Evolutionary conservation across 2,888 invertebrate genomes (phyloP), one percentile per base, ranked within the genome.

Genomic region (Neria commutata): DNA sequence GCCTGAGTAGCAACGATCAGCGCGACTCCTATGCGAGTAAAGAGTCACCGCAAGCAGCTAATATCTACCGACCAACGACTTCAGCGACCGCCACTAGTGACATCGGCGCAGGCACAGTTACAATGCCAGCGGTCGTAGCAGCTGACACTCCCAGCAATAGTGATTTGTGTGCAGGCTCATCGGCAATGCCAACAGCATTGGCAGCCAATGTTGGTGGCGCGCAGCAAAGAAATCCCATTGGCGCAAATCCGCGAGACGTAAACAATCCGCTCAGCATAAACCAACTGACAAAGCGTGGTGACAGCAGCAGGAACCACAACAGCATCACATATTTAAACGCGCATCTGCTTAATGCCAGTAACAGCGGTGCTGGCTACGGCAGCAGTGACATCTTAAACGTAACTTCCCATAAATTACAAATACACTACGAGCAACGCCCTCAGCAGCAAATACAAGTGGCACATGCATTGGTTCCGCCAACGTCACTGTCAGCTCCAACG

Each of bases 251-350:
- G 42, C 89, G 93, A 71, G 94, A 95, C 84, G 90, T 92, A 67
- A 95, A 95, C 84, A 94, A 95, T 85, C 95, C 95, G 58, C 85
- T 95, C 45, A 94, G 92, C 81, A 93, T 95, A 60, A 94, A 94
- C 75, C 94, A 94, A 83, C 84, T 95, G 69, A 94, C 93, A 62
- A 91, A 91, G 70, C 90, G 75, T 16, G 71, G 67, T 26, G 71
- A 68, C 40, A 55, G 48, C 55, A 65, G 46, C 63, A 67, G 34
- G 62, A 68, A 25, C 62, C 63, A 16, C 42, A 62, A 60, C 25
- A 46, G 14, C 45, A 54, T 17, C 34, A 11, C 16, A 16, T 34
- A 14, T 25, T n/a, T 10, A 24, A 24, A 50, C 47, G 33, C n/a
- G 29, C 54, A 37, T 50, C n/a, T 6, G 42, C 11, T n/a, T 29